Base-by-base conservation (phyloP, 2,113 vertebrate genomes). In the Bucco capensis region DNA sequence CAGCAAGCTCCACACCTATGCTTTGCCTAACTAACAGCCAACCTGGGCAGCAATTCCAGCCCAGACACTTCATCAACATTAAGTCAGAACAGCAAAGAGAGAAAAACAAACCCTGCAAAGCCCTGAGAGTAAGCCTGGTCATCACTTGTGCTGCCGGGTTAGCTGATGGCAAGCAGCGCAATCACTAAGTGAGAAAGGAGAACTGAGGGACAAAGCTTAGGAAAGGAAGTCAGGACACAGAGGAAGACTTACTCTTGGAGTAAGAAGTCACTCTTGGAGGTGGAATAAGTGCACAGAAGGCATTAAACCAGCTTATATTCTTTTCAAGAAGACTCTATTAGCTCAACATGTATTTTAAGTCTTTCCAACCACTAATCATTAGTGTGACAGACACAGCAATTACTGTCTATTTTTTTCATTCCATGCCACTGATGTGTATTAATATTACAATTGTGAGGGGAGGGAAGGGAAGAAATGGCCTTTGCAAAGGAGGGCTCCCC, bases 401-500 rank as follows among this genome's bases (percentile, higher is more conserved):
- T 91, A 88, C 78, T 90, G 84, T 74, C 87, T 91, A 73, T 95
- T 93, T 95, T 86, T 53, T 93, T 88, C 61, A 95, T 87, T 90
- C 64, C 56, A 31, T 88, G 67, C 40, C 60, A 37, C 49, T 82
- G 86, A 93, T 62, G 61, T 77, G 83, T 65, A 86, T 86, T 84
- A 94, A 84, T 92, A 94, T 77, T 65, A 93, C 49, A 82, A 86
- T 10, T 79, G 60, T 30, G 64, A 80, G 51, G 51, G 16, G 1
- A 23, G 22, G 50, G 30, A 51, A 37, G 15, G 30, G n/a, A 82
- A 67, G 49, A n/a, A 27, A 25, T 62, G 1, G 76, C 35, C 76
- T 88, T 92, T 53, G 64, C 50, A 94, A 84, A 79, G 67, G 61
- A 87, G 23, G 46, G 72, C 10, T 85, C 79, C 38, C 23, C 81